phyloP scores from a whole-genome alignment of 2,113 vertebrate species.

The Poeciliopsis turrubarensis region DNA sequence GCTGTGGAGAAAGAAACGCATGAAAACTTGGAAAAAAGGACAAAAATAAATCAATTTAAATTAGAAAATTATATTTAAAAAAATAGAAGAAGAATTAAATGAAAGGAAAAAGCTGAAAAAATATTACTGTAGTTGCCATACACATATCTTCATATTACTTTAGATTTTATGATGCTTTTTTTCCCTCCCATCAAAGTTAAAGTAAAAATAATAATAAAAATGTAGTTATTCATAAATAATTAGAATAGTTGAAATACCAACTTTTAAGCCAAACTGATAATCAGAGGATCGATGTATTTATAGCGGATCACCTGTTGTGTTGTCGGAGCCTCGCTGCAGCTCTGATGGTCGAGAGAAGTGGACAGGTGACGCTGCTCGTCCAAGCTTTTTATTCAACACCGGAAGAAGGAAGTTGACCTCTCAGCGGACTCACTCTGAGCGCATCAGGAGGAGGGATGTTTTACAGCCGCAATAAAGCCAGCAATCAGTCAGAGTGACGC shows the following conservation, averaged over 20 bases:
- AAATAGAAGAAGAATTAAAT: too few relatives aligned
- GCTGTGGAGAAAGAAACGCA: constrained; percentile 9
- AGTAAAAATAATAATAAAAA: neutral
- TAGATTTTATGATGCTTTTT: neutral
- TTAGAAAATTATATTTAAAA: neutral
- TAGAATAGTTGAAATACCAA: neutral
- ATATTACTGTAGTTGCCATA: neutral
- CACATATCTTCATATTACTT: neutral
- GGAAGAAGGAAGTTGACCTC: neutral
- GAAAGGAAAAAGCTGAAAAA: neutral
- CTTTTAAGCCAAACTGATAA: neutral
- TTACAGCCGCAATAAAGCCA: constrained; percentile 12
- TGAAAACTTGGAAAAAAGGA: neutral
- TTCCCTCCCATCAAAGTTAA: neutral
- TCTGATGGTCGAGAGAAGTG: constrained; percentile 48
- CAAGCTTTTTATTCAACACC: constrained; percentile 28
- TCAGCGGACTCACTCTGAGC: neutral
- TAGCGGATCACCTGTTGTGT: constrained; percentile 22
- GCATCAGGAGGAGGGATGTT: neutral
- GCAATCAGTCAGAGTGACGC: constrained; percentile 19
- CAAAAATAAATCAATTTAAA: neutral
- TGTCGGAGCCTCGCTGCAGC: constrained; percentile 1
- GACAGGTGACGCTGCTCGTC: neutral
- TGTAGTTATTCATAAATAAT: too few relatives aligned
- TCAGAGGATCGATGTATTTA: neutral